Conservation (phyloP, 2,113 vertebrate genomes). For the Saccopteryx bilineata region DNA sequence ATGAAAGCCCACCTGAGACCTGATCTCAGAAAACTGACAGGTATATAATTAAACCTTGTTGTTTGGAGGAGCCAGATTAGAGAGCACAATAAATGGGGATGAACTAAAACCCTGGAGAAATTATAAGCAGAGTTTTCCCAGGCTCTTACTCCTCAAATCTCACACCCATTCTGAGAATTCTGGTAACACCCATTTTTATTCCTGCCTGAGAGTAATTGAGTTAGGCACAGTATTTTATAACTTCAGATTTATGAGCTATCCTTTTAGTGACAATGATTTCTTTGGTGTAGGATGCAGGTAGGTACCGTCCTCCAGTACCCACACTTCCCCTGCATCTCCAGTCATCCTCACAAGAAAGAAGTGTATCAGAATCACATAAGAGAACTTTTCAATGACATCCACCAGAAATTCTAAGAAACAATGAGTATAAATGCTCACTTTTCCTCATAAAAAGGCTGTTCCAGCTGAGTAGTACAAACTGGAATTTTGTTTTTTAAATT, state of each 20-base stretch:
- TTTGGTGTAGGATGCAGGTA: background rate
- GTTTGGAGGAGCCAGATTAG: background rate
- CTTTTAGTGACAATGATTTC: background rate
- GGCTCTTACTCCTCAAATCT: background rate
- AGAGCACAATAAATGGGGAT: conserved; percentile 33
- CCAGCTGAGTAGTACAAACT: background rate
- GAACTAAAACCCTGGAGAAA: conserved; percentile 37
- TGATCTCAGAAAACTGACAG: conserved; percentile 24
- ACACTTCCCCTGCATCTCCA: background rate
- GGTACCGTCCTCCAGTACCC: background rate
- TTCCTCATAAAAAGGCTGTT: background rate
- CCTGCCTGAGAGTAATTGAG: background rate
- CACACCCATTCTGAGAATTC: conserved; percentile 20
- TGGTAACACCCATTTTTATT: background rate
- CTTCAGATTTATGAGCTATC: background rate
- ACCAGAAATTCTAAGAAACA: background rate
- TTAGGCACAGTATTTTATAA: background rate
- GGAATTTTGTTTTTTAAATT: background rate
- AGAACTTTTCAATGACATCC: background rate
- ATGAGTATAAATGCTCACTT: background rate
- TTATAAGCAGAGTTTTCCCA: background rate
- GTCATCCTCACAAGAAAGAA: background rate
- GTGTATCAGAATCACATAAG: background rate
- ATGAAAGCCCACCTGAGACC: conserved; percentile 25
- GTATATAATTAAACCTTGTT: conserved; percentile 42